phyloP scores from a whole-genome alignment of 2,888 invertebrate genomes.

The Aethes cnicana region DNA sequence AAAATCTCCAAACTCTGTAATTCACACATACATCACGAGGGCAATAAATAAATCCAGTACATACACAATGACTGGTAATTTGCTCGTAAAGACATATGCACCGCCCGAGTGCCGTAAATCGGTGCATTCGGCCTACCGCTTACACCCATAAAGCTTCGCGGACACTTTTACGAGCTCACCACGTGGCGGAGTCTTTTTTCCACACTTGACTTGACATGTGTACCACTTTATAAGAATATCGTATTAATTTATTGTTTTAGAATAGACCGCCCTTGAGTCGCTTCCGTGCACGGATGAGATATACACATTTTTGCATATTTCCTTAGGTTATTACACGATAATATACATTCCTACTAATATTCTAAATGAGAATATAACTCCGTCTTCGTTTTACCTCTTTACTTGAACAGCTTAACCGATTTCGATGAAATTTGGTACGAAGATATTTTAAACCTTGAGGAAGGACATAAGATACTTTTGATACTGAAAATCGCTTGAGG shows the following conservation, averaged over 20 bases:
- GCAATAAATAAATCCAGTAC: conserved; percentile 72
- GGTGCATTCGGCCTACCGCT: conserved; percentile 77
- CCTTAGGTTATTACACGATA: no score
- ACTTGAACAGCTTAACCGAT: no score
- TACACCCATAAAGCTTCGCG: conserved; percentile 77
- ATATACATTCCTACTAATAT: no score
- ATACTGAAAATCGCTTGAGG: no score
- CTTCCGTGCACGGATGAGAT: no score
- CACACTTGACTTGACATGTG: conserved; percentile 77
- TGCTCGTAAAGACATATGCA: conserved; percentile 80
- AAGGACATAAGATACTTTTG: no score
- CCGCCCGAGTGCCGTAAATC: conserved; percentile 73
- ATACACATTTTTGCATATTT: no score
- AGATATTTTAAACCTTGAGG: no score
- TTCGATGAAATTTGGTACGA: no score
- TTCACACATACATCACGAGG: conserved; percentile 72
- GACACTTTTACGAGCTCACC: conserved; percentile 81
- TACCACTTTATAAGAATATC: conserved; percentile 58
- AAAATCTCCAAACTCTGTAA: conserved; percentile 49
- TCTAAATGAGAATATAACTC: no score
- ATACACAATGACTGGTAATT: conserved; percentile 82
- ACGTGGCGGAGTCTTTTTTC: conserved; percentile 79
- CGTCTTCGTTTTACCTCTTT: no score
- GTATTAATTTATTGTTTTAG: conserved; percentile 76
- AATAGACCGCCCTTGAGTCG: conserved; percentile 53